Base-by-base conservation (phyloP, 2,113 vertebrate species). In the Mormyrus iriodes region DNA sequence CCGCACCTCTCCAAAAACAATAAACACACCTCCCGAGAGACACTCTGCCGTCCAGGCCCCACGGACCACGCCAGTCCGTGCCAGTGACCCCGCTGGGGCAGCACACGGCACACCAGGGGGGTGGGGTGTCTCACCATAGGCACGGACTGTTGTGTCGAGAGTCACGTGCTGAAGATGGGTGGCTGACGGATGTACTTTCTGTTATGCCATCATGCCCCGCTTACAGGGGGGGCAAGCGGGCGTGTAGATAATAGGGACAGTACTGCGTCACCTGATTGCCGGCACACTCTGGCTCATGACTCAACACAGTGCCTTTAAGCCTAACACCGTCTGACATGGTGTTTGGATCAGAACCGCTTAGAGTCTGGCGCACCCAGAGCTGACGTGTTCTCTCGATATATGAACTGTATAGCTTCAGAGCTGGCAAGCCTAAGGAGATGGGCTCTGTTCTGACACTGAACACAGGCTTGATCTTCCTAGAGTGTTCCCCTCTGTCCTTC, bases 1-100 rank as follows among this genome's bases (percentile, higher is more conserved):
- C 90, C 89, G 93, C 91, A 93, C 92, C 92, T 86, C 89, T 85
- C 93, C 91, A 93, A 90, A 92, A 92, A 94, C 92, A 93, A 93
- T 93, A 93, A 92, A 93, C 91, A 94, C 88, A 87, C 90, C 90
- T 89, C 89, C 76, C 91, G 87, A 90, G 89, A 90, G 73, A 92
- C 89, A 90, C 89, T 87, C 89, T 90, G 88, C 90, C 91, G 91
- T 90, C 91, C 65, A 86, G 27, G 79, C 82, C 21, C 58, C 90
- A 82, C 65, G 12, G 44, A 87, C 65, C 51, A 35, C 65, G 48
- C 76, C 10, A 65, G 84, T 55, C 17, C 6, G 19, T 58, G 52
- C 21, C 79, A 21, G 76, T 58, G 27, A 55, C 73, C 61, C 87
- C 87, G 12, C 61, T 2, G 15, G 58, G 87, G 21, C 12, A 8